Base-by-base conservation (phyloP, 2,113 vertebrate genomes). In the Chionodraco myersi region DNA sequence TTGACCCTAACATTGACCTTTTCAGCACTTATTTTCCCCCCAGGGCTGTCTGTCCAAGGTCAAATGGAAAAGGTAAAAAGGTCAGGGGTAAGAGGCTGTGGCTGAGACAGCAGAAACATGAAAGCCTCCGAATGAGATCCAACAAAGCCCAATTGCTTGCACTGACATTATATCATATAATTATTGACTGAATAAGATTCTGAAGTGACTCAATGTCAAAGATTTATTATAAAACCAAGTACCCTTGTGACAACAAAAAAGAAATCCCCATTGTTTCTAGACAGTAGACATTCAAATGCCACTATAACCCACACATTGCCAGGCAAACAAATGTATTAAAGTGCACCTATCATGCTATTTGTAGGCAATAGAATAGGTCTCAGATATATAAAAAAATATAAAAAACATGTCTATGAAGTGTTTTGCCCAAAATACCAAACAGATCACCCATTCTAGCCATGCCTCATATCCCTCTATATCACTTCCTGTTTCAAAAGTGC, bases 1-100 rank as follows among this genome's bases (percentile, higher is more conserved):
- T 86, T 89, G 70, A 88, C 44, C 82, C 30, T 14, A 41, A 62
- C 63, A 58, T 11, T 84, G 73, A 80, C 74, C 61, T 79, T 83
- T 84, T 44, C 12, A 21, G 13, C 18, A 45, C 58, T 51, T 64
- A 30, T 75, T 83, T 82, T 63, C 7, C 56, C 56, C 56, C 44
- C 26, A 18, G 75, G 80, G 58, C 21, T 15, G 5, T 53, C 53
- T 45, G 36, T 79, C 36, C 52, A 66, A 68, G 67, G 51, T 77
- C 64, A 79, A 16, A 87, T 26, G 57, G 11, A 3, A 83, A 71
- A 56, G 67, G 66, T 83, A 41, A 85, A 70, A n/a, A 66, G 48
- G 68, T 80, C 44, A 83, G 21, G 16, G 44, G 16, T 53, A 53
- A 34, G 48, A 51, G 44, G 21, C 44, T 51, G 41, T 15, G 54